Base-by-base conservation (phyloP, 1,140 invertebrate genomes). In the Colletes gigas region DNA sequence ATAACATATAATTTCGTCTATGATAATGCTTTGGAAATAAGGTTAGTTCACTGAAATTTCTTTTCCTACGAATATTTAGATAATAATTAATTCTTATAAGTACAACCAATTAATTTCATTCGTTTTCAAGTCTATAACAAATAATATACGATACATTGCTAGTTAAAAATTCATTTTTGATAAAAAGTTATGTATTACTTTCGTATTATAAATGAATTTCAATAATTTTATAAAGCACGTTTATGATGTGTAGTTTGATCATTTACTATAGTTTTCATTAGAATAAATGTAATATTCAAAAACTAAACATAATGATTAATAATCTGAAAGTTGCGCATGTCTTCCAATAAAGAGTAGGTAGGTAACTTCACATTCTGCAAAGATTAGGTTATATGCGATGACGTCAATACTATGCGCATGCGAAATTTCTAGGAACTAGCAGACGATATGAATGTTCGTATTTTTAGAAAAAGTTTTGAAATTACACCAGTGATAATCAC, bases 1-100 rank as follows among this genome's bases (percentile, higher is more conserved):
- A 95, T 98, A 63, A 95, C 95, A 88, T 98, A 98, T 87, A 97
- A 98, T 94, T 97, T 97, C 8, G 98, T 98, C 93, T 93, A 95
- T 83, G 93, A 95, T 82, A 96, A 96, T 90, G 95, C 95, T 60
- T 92, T 91, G 66, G 93, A 95, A 82, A 95, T 95, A 86, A 96
- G 97, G 97, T 97, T 95, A 94, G 94, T 92, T 50, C 2, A 44
- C 14, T 50, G 6, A 57, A 78, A 54, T 54, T 39, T 41, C 4
- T 4, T 30, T 19, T 30, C 4, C 19, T 14, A 30, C 19, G 15
- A 17, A 69, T 62, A 8, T n/a, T 50, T 44, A 12, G 14, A 47
- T 54, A n/a, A 63, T 59, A 67, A 44, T 52, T 10, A 47, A 3
- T 39, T 79, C 4, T 17, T 7, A 8, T 15, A 17, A 17, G 41